phyloP scores from a whole-genome alignment of 2,888 invertebrate species.

The Agonopterix heracliana region DNA sequence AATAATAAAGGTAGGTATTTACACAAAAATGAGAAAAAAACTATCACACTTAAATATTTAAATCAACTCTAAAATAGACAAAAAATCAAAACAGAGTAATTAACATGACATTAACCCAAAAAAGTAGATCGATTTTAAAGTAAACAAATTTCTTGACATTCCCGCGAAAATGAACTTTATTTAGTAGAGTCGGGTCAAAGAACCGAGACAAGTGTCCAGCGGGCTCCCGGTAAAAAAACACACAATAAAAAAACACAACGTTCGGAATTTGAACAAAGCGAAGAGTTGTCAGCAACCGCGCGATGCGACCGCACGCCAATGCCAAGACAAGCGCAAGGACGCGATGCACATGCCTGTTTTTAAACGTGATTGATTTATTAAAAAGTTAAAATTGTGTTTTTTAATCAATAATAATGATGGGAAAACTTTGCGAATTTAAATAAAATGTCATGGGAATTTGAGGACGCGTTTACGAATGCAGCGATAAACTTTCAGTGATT shows the following conservation, averaged over 20 bases:
- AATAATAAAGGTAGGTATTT: no score
- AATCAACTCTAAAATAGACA: no score
- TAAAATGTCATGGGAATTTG: no score
- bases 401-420: neutral
- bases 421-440: constrained; percentile 3
- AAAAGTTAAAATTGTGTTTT: constrained; percentile 10
- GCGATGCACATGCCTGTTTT: constrained; percentile 24
- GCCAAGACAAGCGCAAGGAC: constrained; percentile 66
- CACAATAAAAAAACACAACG: constrained; percentile 31
- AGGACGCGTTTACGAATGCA: no score
- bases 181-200: constrained; percentile 17
- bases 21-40: no score
- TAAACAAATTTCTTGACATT: constrained; percentile 19
- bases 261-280: constrained; percentile 65
- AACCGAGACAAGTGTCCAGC: constrained; percentile 8
- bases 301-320: constrained; percentile 54
- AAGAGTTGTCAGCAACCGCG: constrained; percentile 51
- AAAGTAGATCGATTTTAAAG: neutral
- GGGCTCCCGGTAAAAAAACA: constrained; percentile 36
- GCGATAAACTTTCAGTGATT: no score
- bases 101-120: neutral
- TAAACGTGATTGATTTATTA: constrained; percentile 13
- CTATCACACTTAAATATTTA: no score
- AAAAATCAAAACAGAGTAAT: neutral
- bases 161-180: constrained; percentile 7